Conservation (phyloP, 2,888 invertebrate species). For the Pristionchus arcanus region DNA sequence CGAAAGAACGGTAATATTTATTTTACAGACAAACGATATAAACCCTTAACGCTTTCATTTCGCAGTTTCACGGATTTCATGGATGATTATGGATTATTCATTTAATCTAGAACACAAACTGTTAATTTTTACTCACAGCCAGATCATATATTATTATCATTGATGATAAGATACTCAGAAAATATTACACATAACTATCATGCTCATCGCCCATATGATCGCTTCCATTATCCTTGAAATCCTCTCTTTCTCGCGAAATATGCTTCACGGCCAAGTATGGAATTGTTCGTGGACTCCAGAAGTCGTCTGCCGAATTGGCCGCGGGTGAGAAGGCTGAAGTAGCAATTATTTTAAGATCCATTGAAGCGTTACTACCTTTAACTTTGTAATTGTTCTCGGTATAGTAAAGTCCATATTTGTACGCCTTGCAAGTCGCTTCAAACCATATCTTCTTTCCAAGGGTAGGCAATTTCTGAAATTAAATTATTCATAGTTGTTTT, state of each 20-base stretch:
- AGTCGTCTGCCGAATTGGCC: not conserved
- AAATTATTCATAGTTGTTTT: not conserved
- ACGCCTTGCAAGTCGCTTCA: not conserved
- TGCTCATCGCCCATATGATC: not conserved
- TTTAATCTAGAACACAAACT: too few species aligned
- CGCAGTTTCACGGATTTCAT: too few species aligned
- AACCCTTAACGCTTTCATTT: too few species aligned
- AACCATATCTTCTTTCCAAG: not conserved
- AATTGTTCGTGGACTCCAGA: not conserved
- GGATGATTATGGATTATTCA: too few species aligned
- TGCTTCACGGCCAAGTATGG: not conserved
- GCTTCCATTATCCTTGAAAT: not conserved
- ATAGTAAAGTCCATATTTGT: not conserved
- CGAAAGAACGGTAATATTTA: too few species aligned
- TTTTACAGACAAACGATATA: too few species aligned
- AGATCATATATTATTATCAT: too few species aligned
- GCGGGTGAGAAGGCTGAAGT: not conserved
- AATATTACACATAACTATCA: not conserved
- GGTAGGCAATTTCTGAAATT: not conserved
- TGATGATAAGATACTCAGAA: too few species aligned
- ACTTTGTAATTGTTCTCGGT: not conserved
- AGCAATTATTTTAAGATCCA: not conserved
- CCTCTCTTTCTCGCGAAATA: not conserved
- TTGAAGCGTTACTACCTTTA: not conserved
- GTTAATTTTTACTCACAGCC: too few species aligned